These are phyloP conservation scores for Poeciliopsis turrubarensis DNA, from an alignment of 2,113 vertebrate genomes.

Conservation along the genomic window DNA sequence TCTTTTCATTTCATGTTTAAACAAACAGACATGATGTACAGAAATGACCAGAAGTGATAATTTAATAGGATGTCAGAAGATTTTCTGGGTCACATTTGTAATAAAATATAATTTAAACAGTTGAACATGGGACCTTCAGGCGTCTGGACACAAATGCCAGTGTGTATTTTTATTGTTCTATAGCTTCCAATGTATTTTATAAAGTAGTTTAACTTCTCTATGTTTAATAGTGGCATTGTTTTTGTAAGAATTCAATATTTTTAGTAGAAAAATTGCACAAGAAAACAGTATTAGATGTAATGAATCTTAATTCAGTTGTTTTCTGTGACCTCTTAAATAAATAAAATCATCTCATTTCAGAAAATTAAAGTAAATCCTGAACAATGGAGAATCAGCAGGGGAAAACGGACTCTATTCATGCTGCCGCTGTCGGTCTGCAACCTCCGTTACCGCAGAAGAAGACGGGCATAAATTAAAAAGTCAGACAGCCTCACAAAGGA, in stretches of 20 bases:
- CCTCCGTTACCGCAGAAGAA: neutral
- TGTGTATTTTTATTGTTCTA: no score
- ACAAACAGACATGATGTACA: neutral
- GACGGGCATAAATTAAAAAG: neutral
- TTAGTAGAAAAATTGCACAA: neutral
- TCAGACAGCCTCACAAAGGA: neutral
- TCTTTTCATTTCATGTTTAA: neutral
- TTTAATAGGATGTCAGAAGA: neutral
- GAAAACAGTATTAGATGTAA: neutral
- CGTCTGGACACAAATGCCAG: neutral
- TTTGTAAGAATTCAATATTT: neutral
- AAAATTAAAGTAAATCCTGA: neutral
- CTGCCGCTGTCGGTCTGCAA: neutral
- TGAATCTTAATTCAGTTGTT: neutral
- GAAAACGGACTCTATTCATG: neutral
- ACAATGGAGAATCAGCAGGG: neutral
- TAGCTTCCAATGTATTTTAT: neutral
- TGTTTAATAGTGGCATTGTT: neutral
- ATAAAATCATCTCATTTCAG: neutral
- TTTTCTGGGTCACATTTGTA: neutral
- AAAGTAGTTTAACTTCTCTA: no score
- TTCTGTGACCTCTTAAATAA: neutral
- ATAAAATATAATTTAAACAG: neutral
- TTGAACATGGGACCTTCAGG: neutral
- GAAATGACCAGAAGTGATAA: neutral